These are phyloP conservation scores for Tretioscincus oriximinensis DNA, from an alignment of 2,113 vertebrate species.

Conservation along the genomic window DNA sequence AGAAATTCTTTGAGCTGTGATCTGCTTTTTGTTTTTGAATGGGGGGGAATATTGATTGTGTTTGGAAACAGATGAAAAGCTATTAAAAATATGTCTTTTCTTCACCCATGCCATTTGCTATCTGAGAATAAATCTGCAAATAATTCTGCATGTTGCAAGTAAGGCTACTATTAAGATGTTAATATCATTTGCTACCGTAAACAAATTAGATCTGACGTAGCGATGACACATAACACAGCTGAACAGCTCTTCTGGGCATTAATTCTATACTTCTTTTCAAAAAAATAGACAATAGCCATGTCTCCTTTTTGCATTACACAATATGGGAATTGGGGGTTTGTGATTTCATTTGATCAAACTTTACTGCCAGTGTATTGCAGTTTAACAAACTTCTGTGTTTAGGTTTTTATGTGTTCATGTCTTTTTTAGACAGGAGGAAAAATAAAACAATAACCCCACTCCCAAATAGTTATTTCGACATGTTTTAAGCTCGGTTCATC, in stretches of 20 bases:
- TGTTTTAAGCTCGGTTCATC: background rate
- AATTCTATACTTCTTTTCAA: background rate
- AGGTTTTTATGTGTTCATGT: background rate
- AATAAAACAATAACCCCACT: background rate
- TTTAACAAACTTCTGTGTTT: too few relatives aligned
- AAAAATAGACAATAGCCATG: background rate
- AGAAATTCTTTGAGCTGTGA: too few relatives aligned
- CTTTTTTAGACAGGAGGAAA: background rate
- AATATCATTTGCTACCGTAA: background rate
- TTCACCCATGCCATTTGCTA: background rate
- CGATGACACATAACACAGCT: background rate
- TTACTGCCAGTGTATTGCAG: background rate
- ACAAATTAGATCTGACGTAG: background rate
- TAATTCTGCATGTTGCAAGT: background rate
- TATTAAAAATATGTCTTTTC: background rate
- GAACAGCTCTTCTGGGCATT: background rate
- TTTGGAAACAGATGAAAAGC: too few relatives aligned
- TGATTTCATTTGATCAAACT: background rate
- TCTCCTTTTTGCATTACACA: background rate
- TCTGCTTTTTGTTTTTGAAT: too few relatives aligned
- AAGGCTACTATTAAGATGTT: background rate
- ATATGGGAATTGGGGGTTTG: background rate
- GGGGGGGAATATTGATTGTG: too few relatives aligned
- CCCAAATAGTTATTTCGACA: background rate
- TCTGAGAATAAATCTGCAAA: background rate